Percentiles rank a stretch among this genome's conserved stretches.
These are phyloP conservation scores for Lathamus discolor DNA, from an alignment of 2,113 vertebrate species.

Conservation along the genomic window DNA sequence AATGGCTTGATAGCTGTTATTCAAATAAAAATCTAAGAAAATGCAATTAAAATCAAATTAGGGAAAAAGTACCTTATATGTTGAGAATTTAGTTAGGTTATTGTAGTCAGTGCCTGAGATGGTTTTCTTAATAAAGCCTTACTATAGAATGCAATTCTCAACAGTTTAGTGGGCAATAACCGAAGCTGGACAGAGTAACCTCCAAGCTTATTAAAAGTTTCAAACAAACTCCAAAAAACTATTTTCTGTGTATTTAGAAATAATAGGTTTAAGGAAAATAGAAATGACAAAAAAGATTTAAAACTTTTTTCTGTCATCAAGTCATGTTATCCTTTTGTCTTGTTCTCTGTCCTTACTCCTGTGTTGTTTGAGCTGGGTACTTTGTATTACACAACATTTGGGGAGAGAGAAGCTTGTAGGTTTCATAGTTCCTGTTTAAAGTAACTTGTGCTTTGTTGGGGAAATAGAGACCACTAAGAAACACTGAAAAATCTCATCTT, in stretches of 20 bases:
- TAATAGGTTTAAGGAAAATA: background rate
- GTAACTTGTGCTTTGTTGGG: background rate
- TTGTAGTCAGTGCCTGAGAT: background rate
- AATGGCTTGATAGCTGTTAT: background rate
- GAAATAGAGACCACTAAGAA: background rate
- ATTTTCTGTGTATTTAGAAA: background rate
- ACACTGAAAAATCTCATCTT: background rate
- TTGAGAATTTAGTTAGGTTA: background rate
- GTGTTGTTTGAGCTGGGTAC: background rate
- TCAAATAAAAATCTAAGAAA: background rate
- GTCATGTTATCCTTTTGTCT: background rate
- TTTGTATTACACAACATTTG: background rate
- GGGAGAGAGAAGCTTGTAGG: background rate
- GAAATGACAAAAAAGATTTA: background rate
- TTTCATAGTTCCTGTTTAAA: background rate
- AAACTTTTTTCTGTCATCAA: background rate
- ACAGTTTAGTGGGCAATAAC: background rate
- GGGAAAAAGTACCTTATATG: background rate
- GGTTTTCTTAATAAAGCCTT: background rate
- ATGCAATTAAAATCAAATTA: background rate
- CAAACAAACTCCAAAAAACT: background rate
- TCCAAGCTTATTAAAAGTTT: background rate
- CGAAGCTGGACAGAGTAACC: background rate
- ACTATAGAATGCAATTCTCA: background rate
- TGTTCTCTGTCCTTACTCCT: background rate